Evolutionary conservation across 2,888 invertebrate species (phyloP).

Genomic region (Campopleginae sp.): DNA sequence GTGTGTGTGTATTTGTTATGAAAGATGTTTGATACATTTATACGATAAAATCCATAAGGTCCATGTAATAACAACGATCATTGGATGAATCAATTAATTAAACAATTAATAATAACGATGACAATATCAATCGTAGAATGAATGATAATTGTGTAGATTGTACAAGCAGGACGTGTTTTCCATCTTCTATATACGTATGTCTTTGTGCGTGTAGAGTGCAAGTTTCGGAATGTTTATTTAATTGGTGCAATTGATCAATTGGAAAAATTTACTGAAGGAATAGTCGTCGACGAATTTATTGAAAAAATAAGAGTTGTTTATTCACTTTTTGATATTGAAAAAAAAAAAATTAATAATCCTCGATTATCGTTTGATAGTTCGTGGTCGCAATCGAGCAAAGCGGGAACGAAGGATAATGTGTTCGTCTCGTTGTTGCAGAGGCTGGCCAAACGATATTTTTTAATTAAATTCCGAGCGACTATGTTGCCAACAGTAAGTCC

Average conservation of each 20-base stretch:
- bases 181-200: conserved; percentile 64
- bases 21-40: conserved; percentile 61
- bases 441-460: conserved; percentile 13
- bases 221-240: not conserved
- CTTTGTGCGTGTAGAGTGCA: conserved; percentile 26
- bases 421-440: not conserved
- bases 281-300: not conserved
- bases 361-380: not conserved
- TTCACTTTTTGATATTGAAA: not conserved
- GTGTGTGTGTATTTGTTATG: not conserved
- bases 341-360: not conserved
- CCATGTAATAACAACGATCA: conserved; percentile 46
- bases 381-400: not conserved
- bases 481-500: conserved; percentile 16
- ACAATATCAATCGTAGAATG: conserved; percentile 53
- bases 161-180: conserved; percentile 71
- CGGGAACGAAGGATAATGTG: not conserved
- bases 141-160: conserved; percentile 65
- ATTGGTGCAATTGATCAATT: conserved; percentile 25
- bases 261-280: conserved; percentile 21
- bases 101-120: conserved; percentile 48
- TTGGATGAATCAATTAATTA: conserved; percentile 23
- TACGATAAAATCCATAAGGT: conserved; percentile 54
- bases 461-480: not conserved
- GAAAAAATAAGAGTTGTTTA: not conserved